phyloP scores from a whole-genome alignment of 2,113 vertebrate genomes.

The Engraulis encrasicolus region DNA sequence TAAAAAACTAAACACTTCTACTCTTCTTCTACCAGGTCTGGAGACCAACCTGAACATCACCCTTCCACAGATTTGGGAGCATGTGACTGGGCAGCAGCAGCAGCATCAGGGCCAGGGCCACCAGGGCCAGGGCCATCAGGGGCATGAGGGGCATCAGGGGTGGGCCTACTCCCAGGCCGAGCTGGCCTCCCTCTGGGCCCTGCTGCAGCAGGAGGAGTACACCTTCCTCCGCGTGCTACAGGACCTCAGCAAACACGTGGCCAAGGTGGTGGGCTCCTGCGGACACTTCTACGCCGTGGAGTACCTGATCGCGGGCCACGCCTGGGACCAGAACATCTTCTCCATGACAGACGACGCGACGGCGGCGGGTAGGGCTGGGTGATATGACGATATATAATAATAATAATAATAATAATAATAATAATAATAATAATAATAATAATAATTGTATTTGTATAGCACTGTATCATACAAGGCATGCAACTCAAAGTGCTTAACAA shows the following conservation, averaged over 20 bases:
- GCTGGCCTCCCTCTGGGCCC: constrained; percentile 90
- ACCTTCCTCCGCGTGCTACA: constrained; percentile 88
- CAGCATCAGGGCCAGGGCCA: no score
- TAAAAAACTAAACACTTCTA: no score
- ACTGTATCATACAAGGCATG: no score
- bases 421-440: no score
- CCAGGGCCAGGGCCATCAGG: no score
- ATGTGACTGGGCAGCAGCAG: no score
- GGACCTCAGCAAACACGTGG: constrained; percentile 87
- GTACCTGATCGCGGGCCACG: constrained; percentile 87
- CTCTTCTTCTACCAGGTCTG: no score
- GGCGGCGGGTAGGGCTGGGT: no score
- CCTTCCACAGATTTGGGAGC: constrained; percentile 78
- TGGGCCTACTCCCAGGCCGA: constrained; percentile 75
- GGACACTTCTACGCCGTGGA: constrained; percentile 97
- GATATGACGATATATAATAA: no score
- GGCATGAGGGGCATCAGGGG: constrained; percentile 67
- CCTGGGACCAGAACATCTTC: constrained; percentile 89
- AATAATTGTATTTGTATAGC: no score
- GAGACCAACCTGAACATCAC: constrained; percentile 70
- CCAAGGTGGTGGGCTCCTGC: constrained; percentile 90
- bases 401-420: no score
- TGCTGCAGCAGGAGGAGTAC: constrained; percentile 95
- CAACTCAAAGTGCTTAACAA: no score
- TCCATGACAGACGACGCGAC: constrained; percentile 85